Percentiles rank a stretch among this genome's conserved stretches.
These are phyloP conservation scores for Xiphydria camelus DNA, from an alignment of 2,888 invertebrate species.

Conservation along the genomic window DNA sequence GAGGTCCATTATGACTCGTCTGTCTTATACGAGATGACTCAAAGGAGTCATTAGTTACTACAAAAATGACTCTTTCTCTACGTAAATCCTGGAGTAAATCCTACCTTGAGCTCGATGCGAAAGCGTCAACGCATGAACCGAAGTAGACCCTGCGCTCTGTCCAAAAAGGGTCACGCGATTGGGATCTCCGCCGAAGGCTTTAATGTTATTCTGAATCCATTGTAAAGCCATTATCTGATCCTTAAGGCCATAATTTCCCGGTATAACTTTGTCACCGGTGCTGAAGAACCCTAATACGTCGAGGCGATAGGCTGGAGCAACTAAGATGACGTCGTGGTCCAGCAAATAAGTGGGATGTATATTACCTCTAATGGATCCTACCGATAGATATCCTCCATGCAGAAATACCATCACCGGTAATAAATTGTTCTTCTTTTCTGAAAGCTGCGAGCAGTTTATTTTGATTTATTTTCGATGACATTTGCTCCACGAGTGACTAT, in stretches of 20 bases:
- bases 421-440: neutral
- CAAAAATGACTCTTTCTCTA: no score
- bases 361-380: neutral
- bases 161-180: conserved; percentile 27
- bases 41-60: no score
- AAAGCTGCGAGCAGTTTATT: no score
- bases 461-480: neutral
- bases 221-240: conserved; percentile 29
- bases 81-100: no score
- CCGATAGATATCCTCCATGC: neutral
- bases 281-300: conserved; percentile 33
- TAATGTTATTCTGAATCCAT: conserved; percentile 30
- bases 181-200: conserved; percentile 29
- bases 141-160: conserved; percentile 26
- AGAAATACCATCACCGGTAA: neutral
- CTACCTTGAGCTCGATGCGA: conserved; percentile 8
- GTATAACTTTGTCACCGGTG: conserved; percentile 25
- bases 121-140: conserved; percentile 25
- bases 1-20: no score
- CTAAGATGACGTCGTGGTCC: conserved; percentile 32
- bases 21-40: no score
- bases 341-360: conserved; percentile 28
- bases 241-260: conserved; percentile 35
- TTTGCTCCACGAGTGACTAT: no score
- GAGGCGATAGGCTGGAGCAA: conserved; percentile 34